Conservation (phyloP, 2,888 invertebrate species). For the Cheilosia scutellata region DNA sequence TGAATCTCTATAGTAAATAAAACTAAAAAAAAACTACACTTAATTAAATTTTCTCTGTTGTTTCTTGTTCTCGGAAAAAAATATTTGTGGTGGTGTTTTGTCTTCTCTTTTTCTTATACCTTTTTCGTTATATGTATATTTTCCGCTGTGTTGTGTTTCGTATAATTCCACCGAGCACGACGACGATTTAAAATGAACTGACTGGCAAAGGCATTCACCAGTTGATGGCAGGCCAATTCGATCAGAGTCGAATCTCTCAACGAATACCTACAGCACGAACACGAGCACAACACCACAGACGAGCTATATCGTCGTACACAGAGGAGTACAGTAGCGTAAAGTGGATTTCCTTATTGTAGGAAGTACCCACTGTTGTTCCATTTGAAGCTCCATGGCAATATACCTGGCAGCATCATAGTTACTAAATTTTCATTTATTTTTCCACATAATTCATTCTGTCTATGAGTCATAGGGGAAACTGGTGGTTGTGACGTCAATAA, state of each 20-base stretch:
- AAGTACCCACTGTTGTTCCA: conserved; percentile 45
- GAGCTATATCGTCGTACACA: not conserved
- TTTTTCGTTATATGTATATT: conserved; percentile 5
- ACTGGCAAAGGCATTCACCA: conserved; percentile 64
- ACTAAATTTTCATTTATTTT: not conserved
- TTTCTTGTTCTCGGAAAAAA: conserved; percentile 9
- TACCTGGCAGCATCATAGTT: conserved; percentile 12
- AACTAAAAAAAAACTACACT: conserved; percentile 24
- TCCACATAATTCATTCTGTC: not conserved
- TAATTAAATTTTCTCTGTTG: conserved; percentile 61
- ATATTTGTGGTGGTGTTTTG: not conserved
- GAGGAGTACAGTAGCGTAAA: not conserved
- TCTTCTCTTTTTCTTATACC: conserved; percentile 10
- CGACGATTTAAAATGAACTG: conserved; percentile 72
- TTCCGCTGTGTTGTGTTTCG: conserved; percentile 17
- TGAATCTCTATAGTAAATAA: conserved; percentile 17
- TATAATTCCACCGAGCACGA: conserved; percentile 54
- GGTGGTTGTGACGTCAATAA: conserved; percentile 59
- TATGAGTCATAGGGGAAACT: conserved; percentile 53
- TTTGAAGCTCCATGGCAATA: conserved; percentile 34
- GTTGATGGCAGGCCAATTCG: conserved; percentile 46
- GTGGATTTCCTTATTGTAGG: conserved; percentile 46
- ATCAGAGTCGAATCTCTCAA: conserved; percentile 45
- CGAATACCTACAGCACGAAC: not conserved
- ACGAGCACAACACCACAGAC: not conserved